These are phyloP conservation scores for Motacilla tschutschensis DNA, from an alignment of 2,113 vertebrate genomes.

Conservation along the genomic window DNA sequence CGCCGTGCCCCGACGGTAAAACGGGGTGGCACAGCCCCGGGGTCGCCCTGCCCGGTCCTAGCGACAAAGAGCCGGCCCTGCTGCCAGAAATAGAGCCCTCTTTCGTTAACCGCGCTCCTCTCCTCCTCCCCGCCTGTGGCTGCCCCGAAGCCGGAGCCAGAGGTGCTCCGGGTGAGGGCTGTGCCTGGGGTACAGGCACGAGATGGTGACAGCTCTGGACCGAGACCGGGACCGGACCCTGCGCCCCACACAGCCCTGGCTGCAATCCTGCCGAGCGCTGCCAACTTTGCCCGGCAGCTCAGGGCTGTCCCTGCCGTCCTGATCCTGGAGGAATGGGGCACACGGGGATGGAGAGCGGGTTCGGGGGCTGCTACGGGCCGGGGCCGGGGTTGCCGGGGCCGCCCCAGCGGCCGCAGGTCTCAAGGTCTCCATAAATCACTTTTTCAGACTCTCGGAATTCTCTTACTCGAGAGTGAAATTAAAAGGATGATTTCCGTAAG, in stretches of 20 bases:
- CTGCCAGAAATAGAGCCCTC: background rate
- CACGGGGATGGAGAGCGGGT: background rate
- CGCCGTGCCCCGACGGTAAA: background rate
- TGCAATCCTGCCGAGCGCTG: background rate
- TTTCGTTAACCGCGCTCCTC: conserved; percentile 21
- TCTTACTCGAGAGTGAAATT: background rate
- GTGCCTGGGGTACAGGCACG: background rate
- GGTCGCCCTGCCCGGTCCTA: background rate
- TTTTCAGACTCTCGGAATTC: background rate
- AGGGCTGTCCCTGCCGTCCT: background rate
- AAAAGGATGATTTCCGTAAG: background rate
- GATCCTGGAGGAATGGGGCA: background rate
- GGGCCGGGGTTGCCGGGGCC: background rate
- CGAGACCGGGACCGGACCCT: background rate
- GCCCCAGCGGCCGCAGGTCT: background rate
- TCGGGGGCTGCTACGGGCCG: background rate
- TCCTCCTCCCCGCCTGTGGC: background rate
- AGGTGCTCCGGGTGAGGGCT: background rate
- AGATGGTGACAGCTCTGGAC: background rate
- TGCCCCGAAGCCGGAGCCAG: background rate
- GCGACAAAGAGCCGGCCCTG: background rate
- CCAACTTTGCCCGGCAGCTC: background rate
- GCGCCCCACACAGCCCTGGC: background rate
- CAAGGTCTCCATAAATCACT: background rate
- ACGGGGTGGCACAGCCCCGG: background rate